phyloP scores from a whole-genome alignment of 2,888 invertebrate genomes.

The Agrotis puta region DNA sequence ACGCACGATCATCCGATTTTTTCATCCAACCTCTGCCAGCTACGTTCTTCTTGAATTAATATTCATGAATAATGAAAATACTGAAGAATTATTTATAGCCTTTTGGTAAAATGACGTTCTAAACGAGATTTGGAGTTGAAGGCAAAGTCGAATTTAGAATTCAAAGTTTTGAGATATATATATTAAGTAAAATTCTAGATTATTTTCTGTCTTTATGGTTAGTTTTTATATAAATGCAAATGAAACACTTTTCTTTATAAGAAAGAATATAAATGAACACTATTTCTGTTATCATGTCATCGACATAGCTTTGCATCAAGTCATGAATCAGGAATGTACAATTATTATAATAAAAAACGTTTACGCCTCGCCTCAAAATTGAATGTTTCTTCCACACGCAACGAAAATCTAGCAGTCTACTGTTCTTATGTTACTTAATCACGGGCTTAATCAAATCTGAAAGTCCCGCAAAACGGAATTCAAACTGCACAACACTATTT shows the following conservation, averaged over 20 bases:
- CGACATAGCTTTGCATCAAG: slow-evolving; percentile 4
- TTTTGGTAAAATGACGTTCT: slow-evolving; percentile 8
- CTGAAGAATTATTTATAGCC: not conserved
- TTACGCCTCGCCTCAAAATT: slow-evolving; percentile 12
- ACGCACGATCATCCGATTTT: too few species aligned
- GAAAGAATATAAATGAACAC: slow-evolving; percentile 3
- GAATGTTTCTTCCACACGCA: slow-evolving; percentile 41
- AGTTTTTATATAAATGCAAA: not conserved
- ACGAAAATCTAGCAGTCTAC: slow-evolving; percentile 6
- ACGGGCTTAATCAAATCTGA: slow-evolving; percentile 8
- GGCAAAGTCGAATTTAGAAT: not conserved
- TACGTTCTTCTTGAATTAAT: too few species aligned
- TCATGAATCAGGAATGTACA: slow-evolving; percentile 5
- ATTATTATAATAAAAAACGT: slow-evolving; percentile 10
- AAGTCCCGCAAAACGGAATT: slow-evolving; percentile 16
- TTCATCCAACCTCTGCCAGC: too few species aligned
- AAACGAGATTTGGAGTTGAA: not conserved
- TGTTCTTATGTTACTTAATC: slow-evolving; percentile 36
- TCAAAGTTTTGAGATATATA: not conserved
- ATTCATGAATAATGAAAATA: slow-evolving; percentile 20
- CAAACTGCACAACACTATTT: slow-evolving; percentile 9
- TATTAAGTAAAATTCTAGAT: not conserved
- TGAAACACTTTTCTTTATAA: not conserved
- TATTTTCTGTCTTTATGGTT: not conserved
- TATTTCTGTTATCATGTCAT: slow-evolving; percentile 5